Conservation (phyloP, 2,888 invertebrate species). For the Megaustenia siamemsis region DNA sequence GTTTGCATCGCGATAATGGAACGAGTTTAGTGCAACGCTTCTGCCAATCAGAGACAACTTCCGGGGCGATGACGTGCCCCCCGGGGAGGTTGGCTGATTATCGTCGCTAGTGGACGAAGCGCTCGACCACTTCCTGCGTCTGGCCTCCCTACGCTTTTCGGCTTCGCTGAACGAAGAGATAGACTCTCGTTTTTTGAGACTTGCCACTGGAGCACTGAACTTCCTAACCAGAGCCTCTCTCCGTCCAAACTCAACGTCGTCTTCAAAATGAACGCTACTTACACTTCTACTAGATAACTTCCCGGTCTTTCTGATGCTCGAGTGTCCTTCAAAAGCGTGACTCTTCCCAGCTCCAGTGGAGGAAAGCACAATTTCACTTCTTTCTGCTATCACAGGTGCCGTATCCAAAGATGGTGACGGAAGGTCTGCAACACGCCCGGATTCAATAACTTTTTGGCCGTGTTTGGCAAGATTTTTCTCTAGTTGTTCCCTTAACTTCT, state of each 20-base stretch:
- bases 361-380: neutral
- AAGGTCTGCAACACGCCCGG: neutral
- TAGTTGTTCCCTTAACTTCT: slow-evolving; percentile 38
- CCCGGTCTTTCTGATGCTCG: neutral
- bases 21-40: neutral
- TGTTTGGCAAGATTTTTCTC: slow-evolving; percentile 44
- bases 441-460: slow-evolving; percentile 38
- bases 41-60: neutral
- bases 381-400: neutral
- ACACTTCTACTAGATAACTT: neutral
- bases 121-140: slow-evolving; percentile 32
- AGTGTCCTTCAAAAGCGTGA: neutral
- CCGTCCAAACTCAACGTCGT: neutral
- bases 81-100: neutral
- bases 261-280: slow-evolving; percentile 10
- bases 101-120: slow-evolving; percentile 27
- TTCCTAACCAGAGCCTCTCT: neutral
- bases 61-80: neutral
- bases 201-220: neutral
- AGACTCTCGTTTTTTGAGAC: neutral
- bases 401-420: neutral
- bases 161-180: slow-evolving; percentile 10
- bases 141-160: slow-evolving; percentile 23
- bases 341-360: neutral
- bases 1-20: neutral